phyloP scores from a whole-genome alignment of 2,113 vertebrate genomes.

The Ameiurus melas region DNA sequence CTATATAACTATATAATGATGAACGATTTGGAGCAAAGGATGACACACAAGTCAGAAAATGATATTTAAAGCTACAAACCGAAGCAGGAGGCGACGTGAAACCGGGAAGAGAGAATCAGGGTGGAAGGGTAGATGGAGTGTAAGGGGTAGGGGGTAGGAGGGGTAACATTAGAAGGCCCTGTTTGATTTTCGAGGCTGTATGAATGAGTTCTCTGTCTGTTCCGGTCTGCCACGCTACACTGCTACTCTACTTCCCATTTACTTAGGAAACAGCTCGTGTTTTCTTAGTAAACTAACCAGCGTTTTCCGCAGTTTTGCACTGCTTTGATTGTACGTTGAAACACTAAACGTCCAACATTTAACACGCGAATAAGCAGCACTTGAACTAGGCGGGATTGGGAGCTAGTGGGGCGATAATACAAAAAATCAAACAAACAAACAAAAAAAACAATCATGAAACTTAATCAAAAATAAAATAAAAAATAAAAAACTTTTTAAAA shows the following conservation, averaged over 20 bases:
- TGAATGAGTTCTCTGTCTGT: slow-evolving; percentile 73
- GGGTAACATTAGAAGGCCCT: slow-evolving; percentile 31
- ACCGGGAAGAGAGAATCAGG: not conserved
- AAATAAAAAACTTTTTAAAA: too few relatives aligned
- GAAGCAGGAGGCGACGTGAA: not conserved
- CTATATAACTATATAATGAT: not conserved
- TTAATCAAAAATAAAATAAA: not conserved
- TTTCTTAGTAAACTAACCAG: slow-evolving; percentile 42
- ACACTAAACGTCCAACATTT: not conserved
- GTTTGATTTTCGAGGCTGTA: slow-evolving; percentile 63
- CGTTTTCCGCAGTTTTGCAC: not conserved
- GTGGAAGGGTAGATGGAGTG: not conserved
- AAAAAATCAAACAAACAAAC: not conserved
- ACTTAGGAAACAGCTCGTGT: slow-evolving; percentile 45
- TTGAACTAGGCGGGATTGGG: too few relatives aligned
- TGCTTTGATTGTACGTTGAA: not conserved
- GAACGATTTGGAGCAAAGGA: not conserved
- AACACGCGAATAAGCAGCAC: not conserved
- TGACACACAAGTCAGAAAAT: not conserved
- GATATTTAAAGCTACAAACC: not conserved
- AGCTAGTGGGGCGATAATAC: not conserved
- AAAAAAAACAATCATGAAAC: not conserved
- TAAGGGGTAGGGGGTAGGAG: not conserved
- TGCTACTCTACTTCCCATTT: slow-evolving; percentile 40
- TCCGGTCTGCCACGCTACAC: not conserved